A percentile compares a stretch with the other conserved stretches of the same genome.
phyloP scores from a whole-genome alignment of 2,797 vertebrate genomes.

The Propithecus deckenii region DNA sequence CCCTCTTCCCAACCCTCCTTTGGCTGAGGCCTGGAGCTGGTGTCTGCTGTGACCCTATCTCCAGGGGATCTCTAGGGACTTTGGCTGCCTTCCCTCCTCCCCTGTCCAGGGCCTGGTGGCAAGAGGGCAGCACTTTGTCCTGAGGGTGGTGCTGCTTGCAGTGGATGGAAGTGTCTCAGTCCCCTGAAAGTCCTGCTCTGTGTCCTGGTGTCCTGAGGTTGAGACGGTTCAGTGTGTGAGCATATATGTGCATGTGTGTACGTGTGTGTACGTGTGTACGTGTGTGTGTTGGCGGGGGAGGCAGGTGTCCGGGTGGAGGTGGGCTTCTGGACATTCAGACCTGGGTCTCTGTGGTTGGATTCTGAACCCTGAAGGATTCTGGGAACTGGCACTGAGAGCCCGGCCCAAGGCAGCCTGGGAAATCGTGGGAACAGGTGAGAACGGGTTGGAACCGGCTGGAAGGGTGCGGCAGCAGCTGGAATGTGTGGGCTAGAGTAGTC shows the following conservation, averaged over 20 bases:
- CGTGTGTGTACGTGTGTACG: too few species aligned
- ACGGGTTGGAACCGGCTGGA: slow-evolving; percentile 50
- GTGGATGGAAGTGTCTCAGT: background rate
- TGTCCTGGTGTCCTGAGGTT: background rate
- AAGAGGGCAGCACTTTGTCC: background rate
- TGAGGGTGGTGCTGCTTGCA: rapidly evolving
- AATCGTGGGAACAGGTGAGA: slow-evolving; percentile 2
- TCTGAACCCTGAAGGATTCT: slow-evolving; percentile 62
- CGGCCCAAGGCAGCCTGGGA: slow-evolving; percentile 45
- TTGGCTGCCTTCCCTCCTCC: background rate
- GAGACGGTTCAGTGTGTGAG: background rate
- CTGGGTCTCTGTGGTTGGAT: background rate
- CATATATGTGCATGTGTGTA: too few species aligned
- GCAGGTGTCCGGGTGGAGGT: background rate
- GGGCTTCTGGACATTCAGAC: background rate
- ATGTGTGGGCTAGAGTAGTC: background rate
- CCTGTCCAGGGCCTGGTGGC: background rate
- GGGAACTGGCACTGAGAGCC: slow-evolving; percentile 27
- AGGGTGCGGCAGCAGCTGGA: slow-evolving; percentile 30
- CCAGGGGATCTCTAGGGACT: background rate
- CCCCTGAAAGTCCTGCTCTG: rapidly evolving
- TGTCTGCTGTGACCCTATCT: background rate
- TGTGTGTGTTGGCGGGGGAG: background rate
- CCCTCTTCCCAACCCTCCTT: background rate
- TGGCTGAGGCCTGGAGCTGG: background rate